Evolutionary conservation across 2,113 vertebrate genomes (phyloP).

Genomic region (Anolis carolinensis): DNA sequence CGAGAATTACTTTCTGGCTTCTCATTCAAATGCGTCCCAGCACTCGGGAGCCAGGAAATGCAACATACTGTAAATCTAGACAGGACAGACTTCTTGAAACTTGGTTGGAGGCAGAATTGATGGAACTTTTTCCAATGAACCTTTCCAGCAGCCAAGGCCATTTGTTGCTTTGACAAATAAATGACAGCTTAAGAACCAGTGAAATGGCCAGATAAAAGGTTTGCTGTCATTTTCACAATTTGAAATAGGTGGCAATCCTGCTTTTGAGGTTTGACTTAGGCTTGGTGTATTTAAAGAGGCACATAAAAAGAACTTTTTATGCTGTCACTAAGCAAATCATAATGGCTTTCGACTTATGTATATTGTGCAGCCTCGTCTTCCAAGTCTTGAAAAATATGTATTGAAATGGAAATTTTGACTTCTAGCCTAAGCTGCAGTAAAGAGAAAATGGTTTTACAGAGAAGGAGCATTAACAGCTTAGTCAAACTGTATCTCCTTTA

Average conservation of each 20-base stretch:
- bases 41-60: conserved; percentile 48
- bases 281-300: conserved; percentile 43
- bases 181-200: conserved; percentile 57
- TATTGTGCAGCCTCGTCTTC: conserved; percentile 60
- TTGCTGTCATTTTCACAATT: conserved; percentile 53
- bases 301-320: conserved; percentile 59
- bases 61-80: conserved; percentile 55
- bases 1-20: not conserved
- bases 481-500: conserved; percentile 36
- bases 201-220: conserved; percentile 64
- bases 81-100: conserved; percentile 36
- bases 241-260: conserved; percentile 62
- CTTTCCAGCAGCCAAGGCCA: conserved; percentile 52
- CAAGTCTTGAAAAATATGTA: conserved; percentile 57
- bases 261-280: conserved; percentile 59
- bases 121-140: conserved; percentile 35
- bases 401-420: conserved; percentile 75
- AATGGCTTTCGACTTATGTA: conserved; percentile 59
- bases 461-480: conserved; percentile 65
- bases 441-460: conserved; percentile 64
- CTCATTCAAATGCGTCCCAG: conserved; percentile 4
- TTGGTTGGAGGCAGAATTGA: conserved; percentile 56
- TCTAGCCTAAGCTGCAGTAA: conserved; percentile 64
- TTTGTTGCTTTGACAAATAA: conserved; percentile 64
- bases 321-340: conserved; percentile 56